Conservation (phyloP, 2,888 invertebrate species). For the Apodemia mormo region DNA sequence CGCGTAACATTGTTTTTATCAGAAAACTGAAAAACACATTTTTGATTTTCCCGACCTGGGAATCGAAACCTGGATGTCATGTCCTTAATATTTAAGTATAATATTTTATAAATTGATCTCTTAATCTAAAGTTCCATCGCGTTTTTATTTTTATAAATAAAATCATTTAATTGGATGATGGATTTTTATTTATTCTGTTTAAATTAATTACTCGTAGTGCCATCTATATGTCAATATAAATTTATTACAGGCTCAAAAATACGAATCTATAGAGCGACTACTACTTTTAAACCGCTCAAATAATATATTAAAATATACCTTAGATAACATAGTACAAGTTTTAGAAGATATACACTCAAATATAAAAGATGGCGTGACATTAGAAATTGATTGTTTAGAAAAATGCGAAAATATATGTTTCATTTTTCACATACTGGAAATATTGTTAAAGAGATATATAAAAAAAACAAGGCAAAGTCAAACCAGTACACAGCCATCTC, state of each 20-base stretch:
- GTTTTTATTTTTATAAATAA: too few relatives aligned
- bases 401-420: slow-evolving; percentile 58
- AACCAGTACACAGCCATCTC: slow-evolving; percentile 42
- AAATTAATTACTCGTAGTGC: too few relatives aligned
- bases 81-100: too few relatives aligned
- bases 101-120: too few relatives aligned
- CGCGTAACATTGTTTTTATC: too few relatives aligned
- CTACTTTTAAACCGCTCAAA: slow-evolving; percentile 57
- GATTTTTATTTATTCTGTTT: too few relatives aligned
- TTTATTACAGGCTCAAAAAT: slow-evolving; percentile 56
- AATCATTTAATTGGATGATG: too few relatives aligned
- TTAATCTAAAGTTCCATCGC: too few relatives aligned
- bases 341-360: slow-evolving; percentile 46
- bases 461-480: slow-evolving; percentile 41
- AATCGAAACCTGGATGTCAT: too few relatives aligned
- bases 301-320: slow-evolving; percentile 58
- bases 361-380: slow-evolving; percentile 40
- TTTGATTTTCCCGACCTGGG: too few relatives aligned
- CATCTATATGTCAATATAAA: background rate
- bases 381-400: slow-evolving; percentile 48
- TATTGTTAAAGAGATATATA: slow-evolving; percentile 50
- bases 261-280: slow-evolving; percentile 54
- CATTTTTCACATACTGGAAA: slow-evolving; percentile 59
- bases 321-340: slow-evolving; percentile 55
- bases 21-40: too few relatives aligned